A percentile compares a stretch with the other conserved stretches of the same genome.
Conservation (phyloP, 2,113 vertebrate genomes). For the Capreolus pygargus region DNA sequence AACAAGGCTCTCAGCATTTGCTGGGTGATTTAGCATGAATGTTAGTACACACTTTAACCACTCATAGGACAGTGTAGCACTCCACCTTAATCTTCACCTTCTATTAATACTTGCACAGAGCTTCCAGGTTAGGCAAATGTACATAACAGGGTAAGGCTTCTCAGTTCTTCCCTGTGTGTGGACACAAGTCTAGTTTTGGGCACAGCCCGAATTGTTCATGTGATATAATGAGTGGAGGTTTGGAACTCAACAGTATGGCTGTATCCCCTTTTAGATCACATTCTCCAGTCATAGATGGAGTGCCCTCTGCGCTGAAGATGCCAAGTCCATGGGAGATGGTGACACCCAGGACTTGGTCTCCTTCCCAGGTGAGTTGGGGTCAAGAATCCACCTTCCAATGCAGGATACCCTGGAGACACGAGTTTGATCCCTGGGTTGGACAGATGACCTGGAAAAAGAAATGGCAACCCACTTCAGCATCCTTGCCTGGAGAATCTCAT, state of each 20-base stretch:
- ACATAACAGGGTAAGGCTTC: rapidly evolving
- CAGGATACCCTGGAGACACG: no score
- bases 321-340: neutral
- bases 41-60: neutral
- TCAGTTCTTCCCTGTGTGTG: neutral
- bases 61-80: neutral
- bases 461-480: no score
- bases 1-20: neutral
- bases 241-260: neutral
- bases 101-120: neutral
- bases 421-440: no score
- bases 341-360: neutral
- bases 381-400: no score
- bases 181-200: neutral
- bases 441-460: no score
- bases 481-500: no score
- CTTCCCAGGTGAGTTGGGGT: neutral
- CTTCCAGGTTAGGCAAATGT: neutral
- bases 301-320: neutral
- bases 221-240: neutral
- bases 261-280: rapidly evolving
- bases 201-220: rapidly evolving
- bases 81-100: neutral
- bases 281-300: neutral
- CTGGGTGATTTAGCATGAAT: neutral